Evolutionary conservation across 2,797 vertebrate genomes (phyloP).

Genomic region (Meriones psammophilus): DNA sequence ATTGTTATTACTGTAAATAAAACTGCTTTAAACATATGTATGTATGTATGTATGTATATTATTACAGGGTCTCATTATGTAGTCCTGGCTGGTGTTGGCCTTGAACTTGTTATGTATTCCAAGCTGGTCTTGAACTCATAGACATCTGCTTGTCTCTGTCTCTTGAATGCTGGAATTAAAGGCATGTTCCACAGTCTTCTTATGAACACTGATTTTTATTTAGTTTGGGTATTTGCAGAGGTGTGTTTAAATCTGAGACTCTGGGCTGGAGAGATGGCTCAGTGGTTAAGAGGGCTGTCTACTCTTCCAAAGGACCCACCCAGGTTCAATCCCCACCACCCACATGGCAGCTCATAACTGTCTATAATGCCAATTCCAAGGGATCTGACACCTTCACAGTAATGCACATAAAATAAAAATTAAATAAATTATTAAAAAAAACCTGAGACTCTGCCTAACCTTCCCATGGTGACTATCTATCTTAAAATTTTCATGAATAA

Average conservation of each 20-base stretch:
- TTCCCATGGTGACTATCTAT: constrained; percentile 16
- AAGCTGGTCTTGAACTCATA: neutral
- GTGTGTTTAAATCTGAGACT: constrained; percentile 42
- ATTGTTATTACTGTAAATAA: constrained; percentile 9
- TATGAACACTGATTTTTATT: constrained; percentile 7
- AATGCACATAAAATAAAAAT: no score
- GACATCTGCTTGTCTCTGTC: neutral
- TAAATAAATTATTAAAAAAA: neutral
- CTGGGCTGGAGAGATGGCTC: neutral
- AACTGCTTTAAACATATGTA: neutral
- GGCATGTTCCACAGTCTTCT: neutral
- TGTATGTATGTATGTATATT: neutral
- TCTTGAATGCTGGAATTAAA: neutral
- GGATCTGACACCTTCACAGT: no score
- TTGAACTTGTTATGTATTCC: neutral
- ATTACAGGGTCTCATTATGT: neutral
- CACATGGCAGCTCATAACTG: no score
- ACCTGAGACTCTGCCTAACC: constrained; percentile 34
- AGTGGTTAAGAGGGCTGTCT: no score
- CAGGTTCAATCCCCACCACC: no score
- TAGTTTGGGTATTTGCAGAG: neutral
- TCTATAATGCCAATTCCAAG: no score
- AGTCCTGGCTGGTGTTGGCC: neutral
- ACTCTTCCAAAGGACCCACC: no score
- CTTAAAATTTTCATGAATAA: constrained; percentile 7